Conservation (phyloP, 2,888 invertebrate genomes). For the Tineola bisselliella region DNA sequence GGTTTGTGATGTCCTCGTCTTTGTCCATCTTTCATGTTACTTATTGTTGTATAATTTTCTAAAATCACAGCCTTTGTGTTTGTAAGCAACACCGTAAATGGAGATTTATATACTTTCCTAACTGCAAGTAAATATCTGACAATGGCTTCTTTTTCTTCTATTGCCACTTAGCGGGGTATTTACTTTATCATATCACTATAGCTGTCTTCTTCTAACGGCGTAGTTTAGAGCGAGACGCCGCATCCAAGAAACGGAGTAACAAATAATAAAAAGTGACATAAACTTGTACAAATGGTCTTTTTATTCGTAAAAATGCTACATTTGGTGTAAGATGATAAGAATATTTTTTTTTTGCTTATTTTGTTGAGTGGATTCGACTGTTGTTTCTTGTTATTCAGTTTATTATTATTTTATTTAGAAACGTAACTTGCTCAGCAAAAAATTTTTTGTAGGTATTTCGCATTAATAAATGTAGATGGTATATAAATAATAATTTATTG, state of each 20-base stretch:
- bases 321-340: constrained; percentile 12
- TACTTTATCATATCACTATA: constrained; percentile 1
- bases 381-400: neutral
- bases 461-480: no score
- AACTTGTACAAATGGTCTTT: constrained; percentile 8
- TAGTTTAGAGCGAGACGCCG: neutral
- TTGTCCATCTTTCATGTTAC: no score
- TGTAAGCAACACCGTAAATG: neutral
- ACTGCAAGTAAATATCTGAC: neutral
- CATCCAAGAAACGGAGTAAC: neutral
- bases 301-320: constrained; percentile 5
- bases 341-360: neutral
- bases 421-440: neutral
- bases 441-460: no score
- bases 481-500: no score
- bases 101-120: neutral
- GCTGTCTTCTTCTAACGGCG: neutral
- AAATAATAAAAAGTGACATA: constrained; percentile 13
- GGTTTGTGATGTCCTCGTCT: no score
- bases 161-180: constrained; percentile 9
- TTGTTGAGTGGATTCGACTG: neutral
- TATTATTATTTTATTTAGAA: neutral
- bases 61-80: neutral
- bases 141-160: constrained; percentile 5
- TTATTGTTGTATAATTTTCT: no score